These are phyloP conservation scores for Melanitta fusca DNA, from an alignment of 2,797 vertebrate genomes.

Conservation along the genomic window DNA sequence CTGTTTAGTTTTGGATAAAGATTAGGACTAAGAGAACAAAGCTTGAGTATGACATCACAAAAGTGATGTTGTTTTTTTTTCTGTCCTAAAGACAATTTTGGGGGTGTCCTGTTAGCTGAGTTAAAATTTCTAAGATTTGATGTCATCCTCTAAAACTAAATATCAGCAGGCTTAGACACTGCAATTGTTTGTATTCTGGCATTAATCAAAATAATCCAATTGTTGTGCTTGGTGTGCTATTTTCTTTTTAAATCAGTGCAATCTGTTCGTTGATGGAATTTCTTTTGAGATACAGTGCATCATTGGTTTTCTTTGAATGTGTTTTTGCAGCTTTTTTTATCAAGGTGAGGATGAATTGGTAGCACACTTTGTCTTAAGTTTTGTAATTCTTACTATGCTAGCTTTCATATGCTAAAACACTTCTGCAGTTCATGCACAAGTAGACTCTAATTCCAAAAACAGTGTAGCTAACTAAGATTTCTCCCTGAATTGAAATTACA, in stretches of 20 bases:
- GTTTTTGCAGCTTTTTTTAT: background rate
- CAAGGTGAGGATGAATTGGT: background rate
- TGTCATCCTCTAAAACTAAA: background rate
- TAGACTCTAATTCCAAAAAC: background rate
- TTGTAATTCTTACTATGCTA: background rate
- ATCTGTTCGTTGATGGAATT: conserved; percentile 6
- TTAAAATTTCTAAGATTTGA: background rate
- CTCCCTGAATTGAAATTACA: background rate
- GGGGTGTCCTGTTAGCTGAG: background rate
- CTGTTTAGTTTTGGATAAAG: background rate
- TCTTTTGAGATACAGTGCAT: background rate
- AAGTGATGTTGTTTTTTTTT: background rate
- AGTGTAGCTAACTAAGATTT: background rate
- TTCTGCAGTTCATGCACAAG: background rate
- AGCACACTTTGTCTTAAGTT: background rate
- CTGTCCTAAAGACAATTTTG: background rate
- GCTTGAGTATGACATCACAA: background rate
- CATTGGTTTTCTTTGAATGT: conserved; percentile 5
- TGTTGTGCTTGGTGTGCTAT: background rate
- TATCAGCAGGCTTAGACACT: background rate
- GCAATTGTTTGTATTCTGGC: conserved; percentile 34
- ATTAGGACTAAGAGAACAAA: background rate
- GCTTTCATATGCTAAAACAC: background rate
- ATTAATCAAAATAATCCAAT: background rate
- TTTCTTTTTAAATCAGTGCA: background rate